A percentile compares a stretch with the other conserved stretches of the same genome.
These are phyloP conservation scores for Folsomia candida DNA, from an alignment of 2,888 invertebrate species.

Conservation along the genomic window DNA sequence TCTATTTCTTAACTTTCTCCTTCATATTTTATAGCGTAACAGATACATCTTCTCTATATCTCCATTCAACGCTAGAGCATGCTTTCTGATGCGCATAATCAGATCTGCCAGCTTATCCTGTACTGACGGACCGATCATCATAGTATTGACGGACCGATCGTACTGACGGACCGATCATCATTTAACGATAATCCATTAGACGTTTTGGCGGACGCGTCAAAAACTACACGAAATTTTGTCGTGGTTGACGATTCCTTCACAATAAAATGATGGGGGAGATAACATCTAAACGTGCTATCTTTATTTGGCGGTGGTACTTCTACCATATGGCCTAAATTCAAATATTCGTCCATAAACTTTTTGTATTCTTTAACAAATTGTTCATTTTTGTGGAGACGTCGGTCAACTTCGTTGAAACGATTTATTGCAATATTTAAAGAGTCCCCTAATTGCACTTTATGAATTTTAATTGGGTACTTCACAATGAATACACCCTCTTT, in stretches of 20 bases:
- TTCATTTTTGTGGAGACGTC: background rate
- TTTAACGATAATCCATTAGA: conserved; percentile 15
- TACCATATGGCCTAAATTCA: conserved; percentile 11
- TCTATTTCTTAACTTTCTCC: too few species aligned
- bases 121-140: conserved; percentile 51
- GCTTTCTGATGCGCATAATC: conserved; percentile 50
- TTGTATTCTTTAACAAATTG: too few species aligned
- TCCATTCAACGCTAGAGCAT: conserved; percentile 51
- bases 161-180: too few species aligned
- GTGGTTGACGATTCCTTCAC: conserved; percentile 23
- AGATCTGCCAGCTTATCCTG: conserved; percentile 52
- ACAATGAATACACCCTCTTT: background rate
- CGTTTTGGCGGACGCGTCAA: too few species aligned
- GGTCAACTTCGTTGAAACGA: background rate
- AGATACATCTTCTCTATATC: conserved; percentile 54
- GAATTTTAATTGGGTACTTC: background rate
- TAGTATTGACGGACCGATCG: too few species aligned
- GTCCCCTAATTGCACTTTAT: background rate
- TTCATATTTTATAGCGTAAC: too few species aligned
- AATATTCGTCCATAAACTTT: background rate
- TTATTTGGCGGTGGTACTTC: background rate
- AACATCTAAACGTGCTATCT: background rate
- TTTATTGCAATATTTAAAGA: background rate
- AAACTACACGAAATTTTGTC: conserved; percentile 34
- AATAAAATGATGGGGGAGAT: conserved; percentile 37